These are phyloP conservation scores for Bergia puertoricense DNA, from an alignment of 92 coral and sea anemone species.

Conservation along the genomic window DNA sequence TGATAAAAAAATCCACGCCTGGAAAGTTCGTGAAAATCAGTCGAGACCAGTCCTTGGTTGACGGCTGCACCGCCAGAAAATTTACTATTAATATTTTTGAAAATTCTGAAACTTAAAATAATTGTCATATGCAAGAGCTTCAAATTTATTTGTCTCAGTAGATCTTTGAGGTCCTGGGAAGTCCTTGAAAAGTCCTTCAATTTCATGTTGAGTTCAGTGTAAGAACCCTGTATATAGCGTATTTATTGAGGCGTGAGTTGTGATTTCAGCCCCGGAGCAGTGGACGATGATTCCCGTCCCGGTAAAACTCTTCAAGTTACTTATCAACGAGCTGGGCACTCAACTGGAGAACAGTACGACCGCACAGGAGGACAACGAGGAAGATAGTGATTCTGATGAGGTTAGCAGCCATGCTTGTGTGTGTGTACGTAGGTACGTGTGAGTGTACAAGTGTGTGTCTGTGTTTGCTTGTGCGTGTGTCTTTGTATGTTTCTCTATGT, in stretches of 20 bases:
- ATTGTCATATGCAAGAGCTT: too few species aligned
- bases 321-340: conserved; percentile 87
- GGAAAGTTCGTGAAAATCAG: too few species aligned
- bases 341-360: conserved; percentile 71
- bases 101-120: too few species aligned
- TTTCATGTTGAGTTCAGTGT: not conserved
- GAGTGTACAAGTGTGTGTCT: not conserved
- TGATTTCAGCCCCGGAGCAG: conserved; percentile 85
- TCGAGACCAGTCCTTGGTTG: too few species aligned
- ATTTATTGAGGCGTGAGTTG: not conserved
- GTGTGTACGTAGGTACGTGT: not conserved
- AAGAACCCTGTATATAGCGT: not conserved
- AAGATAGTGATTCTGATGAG: conserved; percentile 73
- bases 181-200: too few species aligned
- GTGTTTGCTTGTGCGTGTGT: not conserved
- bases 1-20: too few species aligned
- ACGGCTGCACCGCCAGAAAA: too few species aligned
- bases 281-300: conserved; percentile 97
- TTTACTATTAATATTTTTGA: too few species aligned
- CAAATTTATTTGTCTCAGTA: too few species aligned
- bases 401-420: conserved; percentile 42
- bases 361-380: conserved; percentile 72
- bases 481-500: not conserved
- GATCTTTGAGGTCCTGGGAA: too few species aligned
- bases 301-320: conserved; percentile 86